Base-by-base conservation (phyloP, 2,113 vertebrate species). In the Tretioscincus oriximinensis region DNA sequence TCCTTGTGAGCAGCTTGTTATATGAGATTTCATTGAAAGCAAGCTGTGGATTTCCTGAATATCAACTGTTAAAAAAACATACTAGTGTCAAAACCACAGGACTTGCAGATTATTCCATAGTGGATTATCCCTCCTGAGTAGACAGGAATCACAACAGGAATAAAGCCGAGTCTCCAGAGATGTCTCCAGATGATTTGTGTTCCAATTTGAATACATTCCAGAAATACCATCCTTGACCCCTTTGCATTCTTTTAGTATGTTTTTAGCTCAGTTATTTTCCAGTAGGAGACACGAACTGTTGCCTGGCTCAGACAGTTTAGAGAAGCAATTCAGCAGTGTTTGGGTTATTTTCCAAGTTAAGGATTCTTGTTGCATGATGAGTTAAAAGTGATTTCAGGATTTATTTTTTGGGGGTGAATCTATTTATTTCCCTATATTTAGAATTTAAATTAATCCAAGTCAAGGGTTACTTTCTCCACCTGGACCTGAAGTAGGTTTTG, bases 131-230 rank as follows among this genome's bases (percentile, higher is more conserved):
- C 47, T 54, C 45, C 12, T 28, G 28, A 9, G 14, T 49, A 67
- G 47, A 22, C 14, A 66, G 63, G 22, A 58, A 16, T 66, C 60
- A 58, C 63, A 47, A 35, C 63, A 0, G 7, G 26, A 68, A 31
- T 54, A 0, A 5, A 0, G 8, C 0, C 77, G 28, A 18, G 0
- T 0, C 81, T 20, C 41, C 70, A 54, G 63, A 2, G 4, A 2
- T 47, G n/a, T 2, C 63, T 68, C 68, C 16, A n/a, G 49, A 12
- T 68, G 72, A 75, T 66, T 68, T 81, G 47, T 67, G 64, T 60
- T 75, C 31, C 24, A 58, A 68, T 81, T 41, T 5, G 31, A 73
- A 65, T 0, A 14, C 24, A 0, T 14, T 0, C 72, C 29, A 28
- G 5, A 28, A 0, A 70, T 21, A 0, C 7, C 3, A 4, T 3